A percentile compares a stretch with the other conserved stretches of the same genome.
These are phyloP conservation scores for Dysdera silvatica DNA, from an alignment of 1,140 invertebrate genomes.

Conservation along the genomic window DNA sequence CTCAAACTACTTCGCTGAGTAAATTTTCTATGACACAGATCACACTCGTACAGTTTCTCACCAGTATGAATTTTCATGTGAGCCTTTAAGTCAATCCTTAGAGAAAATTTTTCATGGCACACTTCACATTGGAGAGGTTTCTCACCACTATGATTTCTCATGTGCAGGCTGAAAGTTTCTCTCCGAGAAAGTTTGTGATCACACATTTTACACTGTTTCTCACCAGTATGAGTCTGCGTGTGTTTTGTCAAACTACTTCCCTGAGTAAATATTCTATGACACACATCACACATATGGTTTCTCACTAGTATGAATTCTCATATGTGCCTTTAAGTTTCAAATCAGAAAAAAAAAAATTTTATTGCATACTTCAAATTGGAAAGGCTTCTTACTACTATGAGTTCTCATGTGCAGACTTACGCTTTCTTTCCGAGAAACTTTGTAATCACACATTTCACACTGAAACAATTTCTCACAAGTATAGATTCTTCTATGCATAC, in stretches of 20 bases:
- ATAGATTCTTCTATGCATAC: conserved; percentile 18
- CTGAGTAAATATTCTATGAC: conserved; percentile 69
- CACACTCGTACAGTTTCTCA: conserved; percentile 66
- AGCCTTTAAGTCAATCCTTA: conserved; percentile 67
- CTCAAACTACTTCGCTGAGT: conserved; percentile 85
- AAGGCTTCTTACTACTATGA: conserved; percentile 68
- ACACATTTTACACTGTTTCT: conserved; percentile 74
- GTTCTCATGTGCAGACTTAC: conserved; percentile 76
- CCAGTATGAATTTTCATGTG: conserved; percentile 66
- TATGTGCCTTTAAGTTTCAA: conserved; percentile 68
- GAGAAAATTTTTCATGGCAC: conserved; percentile 14
- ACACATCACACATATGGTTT: conserved; percentile 64
- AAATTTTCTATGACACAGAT: conserved; percentile 71
- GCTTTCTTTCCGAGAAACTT: conserved; percentile 64
- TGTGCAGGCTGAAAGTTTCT: conserved; percentile 8
- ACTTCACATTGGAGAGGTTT: conserved; percentile 53
- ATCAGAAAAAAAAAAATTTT: conserved; percentile 67
- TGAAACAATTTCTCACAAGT: conserved; percentile 1
- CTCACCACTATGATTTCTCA: conserved; percentile 45
- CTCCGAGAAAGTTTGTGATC: conserved; percentile 63
- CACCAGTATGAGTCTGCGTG: conserved; percentile 64
- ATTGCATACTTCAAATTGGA: conserved; percentile 47
- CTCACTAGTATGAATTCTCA: conserved; percentile 71
- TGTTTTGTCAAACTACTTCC: conserved; percentile 78
- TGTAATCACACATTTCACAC: conserved; percentile 35